Evolutionary conservation across 1,140 invertebrate genomes (phyloP), one percentile per base, ranked within the genome.

Genomic region (Heliconius congener): DNA sequence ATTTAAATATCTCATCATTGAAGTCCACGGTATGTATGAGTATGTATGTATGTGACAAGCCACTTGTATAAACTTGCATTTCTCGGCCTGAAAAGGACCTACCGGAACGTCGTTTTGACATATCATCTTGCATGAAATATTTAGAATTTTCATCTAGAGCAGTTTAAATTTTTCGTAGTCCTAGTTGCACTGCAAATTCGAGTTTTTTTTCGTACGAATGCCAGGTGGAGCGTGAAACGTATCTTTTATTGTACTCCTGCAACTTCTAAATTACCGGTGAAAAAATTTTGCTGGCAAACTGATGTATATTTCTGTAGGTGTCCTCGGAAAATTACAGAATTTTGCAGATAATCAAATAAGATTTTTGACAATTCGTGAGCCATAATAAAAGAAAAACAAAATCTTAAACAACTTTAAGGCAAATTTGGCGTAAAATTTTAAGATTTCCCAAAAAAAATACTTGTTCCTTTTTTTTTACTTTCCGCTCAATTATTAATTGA

Each of bases 131-230:
- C 37, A 72, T 42, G 71, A 42, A 72, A 72, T 72, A n/a, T 72
- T 72, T 42, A 39, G 71, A 71, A 80, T 71, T 72, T 74, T 75
- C 70, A 42, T 76, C 34, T 75, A 60, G 37, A 75, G 66, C 42
- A n/a, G 16, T 76, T 76, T 52, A 52, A 78, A 70, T 73, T 78
- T 79, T 73, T 30, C 71, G 74, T 71, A 80, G 73, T 79, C 60
- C 73, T 79, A 75, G 73, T 75, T 74, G 34, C 66, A 71, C 19
- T 46, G 46, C 18, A 50, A 42, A 66, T n/a, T 66, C 57, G 37
- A 27, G 60, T 42, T 57, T 30, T 66, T 23, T 30, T 76, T 76
- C 71, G 3, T 66, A 46, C 66, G 42, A 76, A 76, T 50, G 75
- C 37, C 75, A 76, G 75, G 37, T 71, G 75, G 66, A 71, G 66